Percentiles rank a stretch among this genome's conserved stretches.
Evolutionary conservation across 2,113 vertebrate genomes (phyloP).

Genomic region (Etheostoma cragini): DNA sequence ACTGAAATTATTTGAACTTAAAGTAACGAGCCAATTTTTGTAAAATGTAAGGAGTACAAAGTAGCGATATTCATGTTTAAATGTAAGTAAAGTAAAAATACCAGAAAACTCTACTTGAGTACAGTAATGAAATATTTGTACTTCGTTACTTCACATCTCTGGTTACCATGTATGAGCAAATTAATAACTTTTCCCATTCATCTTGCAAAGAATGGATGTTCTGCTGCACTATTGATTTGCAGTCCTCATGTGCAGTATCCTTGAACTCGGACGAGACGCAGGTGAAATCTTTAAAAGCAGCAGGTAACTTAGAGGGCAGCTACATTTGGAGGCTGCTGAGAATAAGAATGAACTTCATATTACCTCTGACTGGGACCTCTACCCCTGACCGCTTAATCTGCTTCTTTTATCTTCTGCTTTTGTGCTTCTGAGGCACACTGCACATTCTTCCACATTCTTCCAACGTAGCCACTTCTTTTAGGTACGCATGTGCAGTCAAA

Average conservation of each 20-base stretch:
- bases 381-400: slow-evolving; percentile 62
- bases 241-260: background rate
- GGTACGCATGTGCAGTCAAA: background rate
- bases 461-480: background rate
- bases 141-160: too few relatives aligned
- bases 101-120: too few relatives aligned
- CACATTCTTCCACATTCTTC: background rate
- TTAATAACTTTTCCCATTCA: background rate
- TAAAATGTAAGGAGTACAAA: too few relatives aligned
- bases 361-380: slow-evolving; percentile 71
- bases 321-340: slow-evolving; percentile 40
- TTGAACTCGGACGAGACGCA: slow-evolving; percentile 3
- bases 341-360: slow-evolving; percentile 68
- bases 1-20: too few relatives aligned
- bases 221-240: background rate
- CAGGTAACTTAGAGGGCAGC: slow-evolving; percentile 46
- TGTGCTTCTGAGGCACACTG: slow-evolving; percentile 21
- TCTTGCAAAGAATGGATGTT: background rate
- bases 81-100: too few relatives aligned
- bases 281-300: slow-evolving; percentile 45
- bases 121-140: too few relatives aligned
- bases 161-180: background rate
- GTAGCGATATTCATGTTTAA: too few relatives aligned
- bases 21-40: too few relatives aligned
- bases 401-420: slow-evolving; percentile 63